Percentiles rank a stretch among this genome's conserved stretches.
These are phyloP conservation scores for Blastomussa wellsi DNA, from an alignment of 92 coral and sea anemone genomes.

Conservation along the genomic window DNA sequence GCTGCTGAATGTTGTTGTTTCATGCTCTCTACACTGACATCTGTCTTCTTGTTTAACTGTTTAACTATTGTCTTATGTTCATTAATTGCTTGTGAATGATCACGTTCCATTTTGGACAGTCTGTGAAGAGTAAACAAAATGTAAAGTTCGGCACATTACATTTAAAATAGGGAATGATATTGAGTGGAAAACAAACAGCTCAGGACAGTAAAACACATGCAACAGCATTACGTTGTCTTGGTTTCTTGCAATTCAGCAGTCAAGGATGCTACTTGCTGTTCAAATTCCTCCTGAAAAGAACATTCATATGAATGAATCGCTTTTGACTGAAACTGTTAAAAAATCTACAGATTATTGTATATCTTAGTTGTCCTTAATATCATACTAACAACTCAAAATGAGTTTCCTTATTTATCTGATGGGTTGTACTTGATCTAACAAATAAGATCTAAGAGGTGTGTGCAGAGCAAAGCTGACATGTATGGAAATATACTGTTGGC, in stretches of 20 bases:
- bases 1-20: constrained; percentile 83
- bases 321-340: neutral
- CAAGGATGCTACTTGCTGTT: constrained; percentile 63
- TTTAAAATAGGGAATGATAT: too few relatives aligned
- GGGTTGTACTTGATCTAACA: neutral
- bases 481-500: too few relatives aligned
- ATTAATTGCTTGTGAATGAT: constrained; percentile 70
- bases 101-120: constrained; percentile 77
- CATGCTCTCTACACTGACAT: constrained; percentile 68
- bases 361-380: neutral
- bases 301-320: neutral
- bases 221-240: constrained; percentile 64
- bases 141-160: too few relatives aligned
- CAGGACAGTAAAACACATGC: too few relatives aligned
- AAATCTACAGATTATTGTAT: neutral
- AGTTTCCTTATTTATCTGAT: neutral
- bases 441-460: neutral
- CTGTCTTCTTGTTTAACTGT: constrained; percentile 85
- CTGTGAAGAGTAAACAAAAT: neutral
- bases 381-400: neutral
- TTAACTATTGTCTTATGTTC: constrained; percentile 78
- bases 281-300: constrained; percentile 75
- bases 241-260: constrained; percentile 72
- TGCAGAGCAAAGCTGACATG: too few relatives aligned
- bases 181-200: too few relatives aligned